These are phyloP conservation scores for Cisticola juncidis DNA, from an alignment of 2,113 vertebrate species.

Conservation along the genomic window DNA sequence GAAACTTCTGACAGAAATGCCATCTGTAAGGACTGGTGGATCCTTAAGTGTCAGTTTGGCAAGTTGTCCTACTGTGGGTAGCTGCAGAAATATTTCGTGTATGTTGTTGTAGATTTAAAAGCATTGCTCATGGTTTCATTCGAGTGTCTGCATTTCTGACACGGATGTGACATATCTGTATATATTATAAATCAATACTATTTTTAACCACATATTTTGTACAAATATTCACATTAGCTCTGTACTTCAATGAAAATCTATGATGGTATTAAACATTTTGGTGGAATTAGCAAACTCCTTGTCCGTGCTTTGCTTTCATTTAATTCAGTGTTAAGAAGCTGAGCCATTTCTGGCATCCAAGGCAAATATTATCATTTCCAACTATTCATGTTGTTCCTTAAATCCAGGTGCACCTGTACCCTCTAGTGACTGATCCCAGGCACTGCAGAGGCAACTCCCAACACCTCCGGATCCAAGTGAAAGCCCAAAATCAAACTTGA, in stretches of 20 bases:
- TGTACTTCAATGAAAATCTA: constrained; percentile 75
- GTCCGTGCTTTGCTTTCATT: neutral
- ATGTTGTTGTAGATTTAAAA: constrained; percentile 63
- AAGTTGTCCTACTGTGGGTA: constrained; percentile 61
- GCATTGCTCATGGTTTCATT: constrained; percentile 54
- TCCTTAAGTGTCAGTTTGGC: constrained; percentile 31
- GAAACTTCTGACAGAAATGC: constrained; percentile 7
- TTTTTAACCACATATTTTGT: constrained; percentile 81
- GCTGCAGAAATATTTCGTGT: constrained; percentile 63
- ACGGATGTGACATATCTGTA: constrained; percentile 77
- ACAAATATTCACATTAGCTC: constrained; percentile 78
- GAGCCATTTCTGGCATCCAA: neutral
- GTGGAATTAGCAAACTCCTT: constrained; percentile 54
- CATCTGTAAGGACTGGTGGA: neutral
- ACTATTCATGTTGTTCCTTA: neutral
- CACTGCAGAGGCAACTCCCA: neutral
- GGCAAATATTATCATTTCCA: neutral
- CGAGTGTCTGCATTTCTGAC: constrained; percentile 69
- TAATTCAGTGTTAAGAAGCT: neutral
- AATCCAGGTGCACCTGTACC: neutral
- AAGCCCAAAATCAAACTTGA: neutral
- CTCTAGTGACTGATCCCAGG: constrained; percentile 35
- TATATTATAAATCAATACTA: constrained; percentile 78
- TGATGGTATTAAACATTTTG: constrained; percentile 75
- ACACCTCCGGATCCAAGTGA: neutral